Base-by-base conservation (phyloP, 2,113 vertebrate species). In the Fregata magnificens region DNA sequence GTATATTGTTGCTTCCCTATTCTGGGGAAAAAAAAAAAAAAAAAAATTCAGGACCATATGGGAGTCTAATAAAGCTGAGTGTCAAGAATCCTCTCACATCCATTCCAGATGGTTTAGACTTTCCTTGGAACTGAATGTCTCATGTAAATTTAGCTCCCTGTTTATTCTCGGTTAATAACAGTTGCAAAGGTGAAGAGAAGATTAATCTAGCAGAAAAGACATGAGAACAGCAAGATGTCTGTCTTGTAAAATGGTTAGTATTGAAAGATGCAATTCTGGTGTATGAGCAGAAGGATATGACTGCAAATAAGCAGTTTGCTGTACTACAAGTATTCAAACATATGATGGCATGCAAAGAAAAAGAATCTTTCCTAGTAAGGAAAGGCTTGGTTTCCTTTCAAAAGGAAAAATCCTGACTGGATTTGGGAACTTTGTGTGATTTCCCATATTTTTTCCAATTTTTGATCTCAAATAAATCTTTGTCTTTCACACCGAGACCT, bases 161-260 rank as follows among this genome's bases (percentile, higher is more conserved):
- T 87, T 93, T 87, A 79, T 95, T 90, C 44, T 70, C 61, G 53
- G 21, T 79, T 93, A 95, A 87, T 79, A 80, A 79, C 61, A 70
- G 78, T 90, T 87, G 55, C 44, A 93, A 83, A 95, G 86, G 91
- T 90, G 82, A 93, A 74, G 26, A 58, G 52, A 85, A 73, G 61
- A 63, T 73, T 80, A 83, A 87, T 80, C 12, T 70, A 53, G 38
- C 40, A 72, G 90, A 77, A 66, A 87, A 87, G 32, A 24, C n/a
- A 84, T 18, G 38, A 80, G 66, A 90, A 82, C 31, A 86, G 29
- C 47, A 82, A 90, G 66, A 87, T 65, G 38, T 13, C n/a, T 87
- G 16, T 84, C 73, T 58, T 76, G 31, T 52, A 36, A 52, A 82
- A 49, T 56, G 44, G 49, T 58, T 86, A 77, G 55, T 66, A 47